These are phyloP conservation scores for Menidia menidia DNA, from an alignment of 2,797 vertebrate genomes.

Conservation along the genomic window DNA sequence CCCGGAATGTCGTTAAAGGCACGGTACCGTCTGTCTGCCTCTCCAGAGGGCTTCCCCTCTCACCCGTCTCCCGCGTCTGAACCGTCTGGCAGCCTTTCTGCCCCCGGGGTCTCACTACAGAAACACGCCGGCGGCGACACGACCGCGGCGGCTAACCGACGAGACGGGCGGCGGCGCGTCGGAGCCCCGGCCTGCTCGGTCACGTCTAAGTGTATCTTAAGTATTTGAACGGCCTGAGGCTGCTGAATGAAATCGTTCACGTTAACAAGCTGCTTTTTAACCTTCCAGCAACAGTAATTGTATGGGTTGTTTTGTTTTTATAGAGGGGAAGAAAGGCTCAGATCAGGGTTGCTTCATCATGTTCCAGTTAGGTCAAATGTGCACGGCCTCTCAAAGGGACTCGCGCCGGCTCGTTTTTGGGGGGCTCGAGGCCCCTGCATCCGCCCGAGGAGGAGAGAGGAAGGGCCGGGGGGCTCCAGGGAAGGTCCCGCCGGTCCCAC, in stretches of 20 bases:
- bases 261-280: slow-evolving; percentile 47
- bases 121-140: neutral
- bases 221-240: slow-evolving; percentile 31
- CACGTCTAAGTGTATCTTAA: slow-evolving; percentile 21
- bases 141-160: too few relatives aligned
- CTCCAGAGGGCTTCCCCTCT: slow-evolving; percentile 21
- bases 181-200: slow-evolving; percentile 28
- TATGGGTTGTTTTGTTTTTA: too few relatives aligned
- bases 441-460: slow-evolving; percentile 13
- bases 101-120: slow-evolving; percentile 49
- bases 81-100: neutral
- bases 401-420: too few relatives aligned
- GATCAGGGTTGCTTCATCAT: slow-evolving; percentile 30
- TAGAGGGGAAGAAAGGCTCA: neutral
- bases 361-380: neutral
- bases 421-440: too few relatives aligned
- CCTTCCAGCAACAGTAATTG: slow-evolving; percentile 21
- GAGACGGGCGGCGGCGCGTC: slow-evolving; percentile 2
- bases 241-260: slow-evolving; percentile 40
- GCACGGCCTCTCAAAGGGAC: too few relatives aligned
- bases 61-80: slow-evolving; percentile 21
- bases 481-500: neutral
- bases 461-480: slow-evolving; percentile 33
- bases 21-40: slow-evolving; percentile 66
- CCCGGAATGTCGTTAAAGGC: slow-evolving; percentile 34